phyloP scores from a whole-genome alignment of 2,888 invertebrate genomes.

The Azorinus chamasolen region DNA sequence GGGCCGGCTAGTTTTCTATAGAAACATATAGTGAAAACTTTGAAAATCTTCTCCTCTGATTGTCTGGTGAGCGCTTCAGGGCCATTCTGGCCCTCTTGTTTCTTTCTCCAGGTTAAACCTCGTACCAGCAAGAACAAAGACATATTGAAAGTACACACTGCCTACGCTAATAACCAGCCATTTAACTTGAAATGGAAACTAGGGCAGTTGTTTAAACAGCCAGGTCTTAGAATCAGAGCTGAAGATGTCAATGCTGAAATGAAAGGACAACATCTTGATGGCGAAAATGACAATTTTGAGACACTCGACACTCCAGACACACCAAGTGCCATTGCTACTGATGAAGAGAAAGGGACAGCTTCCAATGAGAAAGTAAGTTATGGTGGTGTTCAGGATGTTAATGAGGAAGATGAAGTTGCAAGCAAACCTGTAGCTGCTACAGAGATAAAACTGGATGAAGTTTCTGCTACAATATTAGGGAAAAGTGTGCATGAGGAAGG shows the following conservation, averaged over 20 bases:
- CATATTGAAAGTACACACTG: slow-evolving; percentile 34
- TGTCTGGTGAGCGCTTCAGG: too few species aligned
- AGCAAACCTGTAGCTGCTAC: too few species aligned
- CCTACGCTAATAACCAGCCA: slow-evolving; percentile 10
- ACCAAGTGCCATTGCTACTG: too few species aligned
- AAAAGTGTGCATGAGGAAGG: background rate
- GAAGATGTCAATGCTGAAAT: background rate
- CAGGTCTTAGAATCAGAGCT: slow-evolving; percentile 48
- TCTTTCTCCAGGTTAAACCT: slow-evolving; percentile 50
- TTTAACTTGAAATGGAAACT: slow-evolving; percentile 54
- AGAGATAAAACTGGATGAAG: slow-evolving; percentile 7
- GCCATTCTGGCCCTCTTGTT: background rate
- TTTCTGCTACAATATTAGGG: slow-evolving; percentile 13
- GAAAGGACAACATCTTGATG: background rate
- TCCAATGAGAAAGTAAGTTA: too few species aligned
- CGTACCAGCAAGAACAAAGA: slow-evolving; percentile 43
- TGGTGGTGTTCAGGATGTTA: too few species aligned
- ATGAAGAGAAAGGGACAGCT: too few species aligned
- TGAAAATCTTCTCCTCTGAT: too few species aligned
- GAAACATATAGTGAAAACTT: too few species aligned
- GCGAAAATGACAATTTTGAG: too few species aligned
- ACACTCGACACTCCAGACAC: too few species aligned
- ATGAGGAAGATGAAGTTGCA: too few species aligned
- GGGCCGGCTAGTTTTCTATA: too few species aligned
- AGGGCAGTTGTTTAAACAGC: slow-evolving; percentile 53